phyloP scores from a whole-genome alignment of 2,888 invertebrate genomes.

The Cinara cedri region DNA sequence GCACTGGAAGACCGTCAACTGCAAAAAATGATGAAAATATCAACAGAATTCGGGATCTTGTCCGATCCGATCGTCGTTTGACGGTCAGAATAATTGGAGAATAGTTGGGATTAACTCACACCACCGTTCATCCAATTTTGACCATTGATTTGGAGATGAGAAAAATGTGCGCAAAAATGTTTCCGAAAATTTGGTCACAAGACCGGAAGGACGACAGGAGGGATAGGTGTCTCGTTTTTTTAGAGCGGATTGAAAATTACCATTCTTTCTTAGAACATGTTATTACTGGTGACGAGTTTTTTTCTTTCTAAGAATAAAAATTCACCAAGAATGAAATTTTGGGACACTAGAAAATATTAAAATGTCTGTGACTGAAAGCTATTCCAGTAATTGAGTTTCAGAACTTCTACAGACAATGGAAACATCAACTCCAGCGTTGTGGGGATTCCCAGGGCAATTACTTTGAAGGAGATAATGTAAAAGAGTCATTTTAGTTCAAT shows the following conservation, averaged over 20 bases:
- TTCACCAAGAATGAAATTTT: no score
- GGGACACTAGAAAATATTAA: no score
- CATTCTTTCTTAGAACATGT: constrained; percentile 39
- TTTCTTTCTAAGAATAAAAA: no score
- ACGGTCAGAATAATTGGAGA: neutral
- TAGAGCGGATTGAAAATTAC: neutral
- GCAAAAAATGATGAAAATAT: neutral
- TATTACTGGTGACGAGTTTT: constrained; percentile 55
- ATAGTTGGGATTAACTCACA: neutral
- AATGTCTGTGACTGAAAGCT: no score
- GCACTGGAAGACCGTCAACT: no score
- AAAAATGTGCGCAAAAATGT: constrained; percentile 56
- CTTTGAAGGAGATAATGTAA: no score
- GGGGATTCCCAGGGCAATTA: no score
- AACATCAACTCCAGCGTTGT: no score
- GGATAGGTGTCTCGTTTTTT: constrained; percentile 4
- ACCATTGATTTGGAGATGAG: neutral
- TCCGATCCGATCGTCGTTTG: neutral
- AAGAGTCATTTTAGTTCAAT: no score
- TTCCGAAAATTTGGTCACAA: constrained; percentile 58
- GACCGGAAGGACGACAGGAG: constrained; percentile 52
- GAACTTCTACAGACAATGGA: no score
- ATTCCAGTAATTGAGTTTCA: no score
- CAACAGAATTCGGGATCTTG: neutral
- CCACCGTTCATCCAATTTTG: neutral